These are phyloP conservation scores for Brachirus orientalis DNA, from an alignment of 2,113 vertebrate species.

Conservation along the genomic window DNA sequence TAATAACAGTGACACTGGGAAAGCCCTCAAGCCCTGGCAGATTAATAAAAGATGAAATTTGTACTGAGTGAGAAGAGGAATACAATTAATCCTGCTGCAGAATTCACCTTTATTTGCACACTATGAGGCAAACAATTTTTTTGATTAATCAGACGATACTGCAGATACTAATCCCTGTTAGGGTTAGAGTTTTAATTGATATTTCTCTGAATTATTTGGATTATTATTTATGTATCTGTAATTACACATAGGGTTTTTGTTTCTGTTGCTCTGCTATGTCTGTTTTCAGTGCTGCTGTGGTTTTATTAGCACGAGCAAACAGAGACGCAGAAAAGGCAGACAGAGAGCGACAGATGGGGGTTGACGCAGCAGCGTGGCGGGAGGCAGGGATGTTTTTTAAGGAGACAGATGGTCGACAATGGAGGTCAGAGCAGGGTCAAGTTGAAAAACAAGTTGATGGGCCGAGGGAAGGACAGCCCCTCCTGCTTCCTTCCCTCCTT, in stretches of 20 bases:
- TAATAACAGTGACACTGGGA: constrained; percentile 25
- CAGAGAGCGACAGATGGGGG: constrained; percentile 22
- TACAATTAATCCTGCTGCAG: constrained; percentile 18
- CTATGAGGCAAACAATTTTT: constrained; percentile 9
- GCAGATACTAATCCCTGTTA: neutral
- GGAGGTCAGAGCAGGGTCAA: constrained; percentile 40
- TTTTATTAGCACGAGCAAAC: constrained; percentile 10
- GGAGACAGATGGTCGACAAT: constrained; percentile 68
- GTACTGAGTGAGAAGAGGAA: constrained; percentile 8
- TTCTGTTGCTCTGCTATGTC: too few species aligned
- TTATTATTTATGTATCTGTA: neutral
- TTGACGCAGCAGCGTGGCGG: neutral
- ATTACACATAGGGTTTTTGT: neutral
- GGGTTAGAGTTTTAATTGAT: constrained; percentile 34
- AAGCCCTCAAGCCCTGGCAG: constrained; percentile 22
- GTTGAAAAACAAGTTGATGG: constrained; percentile 54
- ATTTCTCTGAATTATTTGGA: constrained; percentile 9
- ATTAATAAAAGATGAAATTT: constrained; percentile 48
- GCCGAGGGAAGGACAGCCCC: constrained; percentile 21
- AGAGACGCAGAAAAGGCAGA: neutral
- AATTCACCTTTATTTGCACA: neutral
- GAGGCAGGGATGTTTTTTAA: constrained; percentile 33
- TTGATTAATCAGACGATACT: constrained; percentile 11
- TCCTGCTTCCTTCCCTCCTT: constrained; percentile 39
- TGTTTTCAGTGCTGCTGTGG: neutral